phyloP scores from a whole-genome alignment of 2,797 vertebrate species.

The Chloroceryle amazona region DNA sequence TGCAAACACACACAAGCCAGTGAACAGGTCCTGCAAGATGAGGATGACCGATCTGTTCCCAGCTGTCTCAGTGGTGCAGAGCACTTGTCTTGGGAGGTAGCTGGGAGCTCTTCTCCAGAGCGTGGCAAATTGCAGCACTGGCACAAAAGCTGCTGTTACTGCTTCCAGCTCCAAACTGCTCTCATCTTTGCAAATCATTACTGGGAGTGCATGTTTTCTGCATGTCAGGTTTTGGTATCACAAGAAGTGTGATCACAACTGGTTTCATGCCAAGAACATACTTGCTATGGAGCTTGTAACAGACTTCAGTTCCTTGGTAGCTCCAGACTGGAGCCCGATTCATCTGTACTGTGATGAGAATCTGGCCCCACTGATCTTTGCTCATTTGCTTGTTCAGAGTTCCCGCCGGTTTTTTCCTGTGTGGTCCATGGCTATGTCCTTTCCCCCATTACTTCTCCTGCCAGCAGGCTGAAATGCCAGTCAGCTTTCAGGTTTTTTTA shows the following conservation, averaged over 20 bases:
- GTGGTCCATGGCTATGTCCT: neutral
- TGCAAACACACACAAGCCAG: neutral
- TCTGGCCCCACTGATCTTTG: neutral
- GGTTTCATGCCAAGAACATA: slow-evolving; percentile 27
- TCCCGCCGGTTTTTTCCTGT: neutral
- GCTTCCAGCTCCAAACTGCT: slow-evolving; percentile 37
- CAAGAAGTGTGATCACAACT: slow-evolving; percentile 50
- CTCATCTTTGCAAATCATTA: neutral
- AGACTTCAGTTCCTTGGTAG: slow-evolving; percentile 1
- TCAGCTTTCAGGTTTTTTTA: neutral
- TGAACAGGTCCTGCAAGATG: neutral
- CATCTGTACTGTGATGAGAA: neutral
- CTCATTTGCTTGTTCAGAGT: neutral
- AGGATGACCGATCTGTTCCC: fast-evolving
- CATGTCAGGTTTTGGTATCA: slow-evolving; percentile 47
- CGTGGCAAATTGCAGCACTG: slow-evolving; percentile 10
- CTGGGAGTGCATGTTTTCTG: slow-evolving; percentile 19
- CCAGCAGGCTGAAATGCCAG: neutral
- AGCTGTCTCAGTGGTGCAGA: neutral
- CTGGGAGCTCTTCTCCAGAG: neutral
- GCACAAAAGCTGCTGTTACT: slow-evolving; percentile 2
- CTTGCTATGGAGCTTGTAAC: slow-evolving; percentile 12
- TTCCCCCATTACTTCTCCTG: neutral
- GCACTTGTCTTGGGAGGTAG: neutral
- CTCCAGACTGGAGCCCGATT: neutral